These are phyloP conservation scores for Melanostigma gelatinosum DNA, from an alignment of 2,113 vertebrate genomes.

Conservation along the genomic window DNA sequence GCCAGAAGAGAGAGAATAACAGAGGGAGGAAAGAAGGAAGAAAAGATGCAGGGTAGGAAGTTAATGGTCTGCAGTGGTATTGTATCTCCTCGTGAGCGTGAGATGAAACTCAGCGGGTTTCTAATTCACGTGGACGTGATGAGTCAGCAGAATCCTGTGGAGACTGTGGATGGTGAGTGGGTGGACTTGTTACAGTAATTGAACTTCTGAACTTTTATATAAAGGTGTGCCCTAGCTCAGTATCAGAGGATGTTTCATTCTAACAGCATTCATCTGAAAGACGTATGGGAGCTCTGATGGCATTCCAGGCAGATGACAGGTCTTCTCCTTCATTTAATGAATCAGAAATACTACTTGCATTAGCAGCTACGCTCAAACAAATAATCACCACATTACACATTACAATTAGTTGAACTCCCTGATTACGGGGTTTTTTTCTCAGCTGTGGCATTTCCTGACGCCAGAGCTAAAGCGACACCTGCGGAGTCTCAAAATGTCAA, in stretches of 20 bases:
- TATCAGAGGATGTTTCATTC: background rate
- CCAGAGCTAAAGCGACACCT: slow-evolving; percentile 35
- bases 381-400: background rate
- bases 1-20: background rate
- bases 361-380: background rate
- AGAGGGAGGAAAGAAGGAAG: background rate
- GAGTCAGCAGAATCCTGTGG: slow-evolving; percentile 40
- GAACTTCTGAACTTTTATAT: background rate
- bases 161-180: slow-evolving; percentile 22
- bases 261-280: background rate
- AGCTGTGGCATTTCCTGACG: slow-evolving; percentile 50
- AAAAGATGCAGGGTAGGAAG: slow-evolving; percentile 1
- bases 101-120: slow-evolving; percentile 55
- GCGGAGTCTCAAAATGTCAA: slow-evolving; percentile 68
- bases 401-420: slow-evolving; percentile 37
- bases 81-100: slow-evolving; percentile 19
- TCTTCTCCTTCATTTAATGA: background rate
- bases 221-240: no score
- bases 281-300: background rate
- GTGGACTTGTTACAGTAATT: slow-evolving; percentile 29
- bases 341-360: background rate
- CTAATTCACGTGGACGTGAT: slow-evolving; percentile 43
- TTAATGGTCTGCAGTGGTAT: slow-evolving; percentile 36
- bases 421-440: slow-evolving; percentile 29
- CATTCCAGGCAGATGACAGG: background rate